Evolutionary conservation across 2,797 vertebrate species (phyloP).

Genomic region (Semaprochilodus insignis): DNA sequence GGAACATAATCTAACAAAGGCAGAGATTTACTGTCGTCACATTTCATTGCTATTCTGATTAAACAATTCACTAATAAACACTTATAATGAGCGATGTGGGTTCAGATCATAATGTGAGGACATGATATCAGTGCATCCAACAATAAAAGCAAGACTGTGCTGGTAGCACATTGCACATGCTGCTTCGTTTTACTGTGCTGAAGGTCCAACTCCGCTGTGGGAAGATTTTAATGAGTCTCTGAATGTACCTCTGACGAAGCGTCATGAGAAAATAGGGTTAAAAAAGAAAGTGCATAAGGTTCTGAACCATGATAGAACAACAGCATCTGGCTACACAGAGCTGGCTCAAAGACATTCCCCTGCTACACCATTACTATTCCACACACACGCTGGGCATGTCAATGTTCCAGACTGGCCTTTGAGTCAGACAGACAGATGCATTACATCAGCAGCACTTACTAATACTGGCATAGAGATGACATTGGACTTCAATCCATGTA

Average conservation of each 20-base stretch:
- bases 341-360: constrained; percentile 13
- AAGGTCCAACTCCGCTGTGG: neutral
- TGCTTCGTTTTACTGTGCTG: neutral
- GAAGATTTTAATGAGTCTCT: neutral
- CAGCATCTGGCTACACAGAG: neutral
- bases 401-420: constrained; percentile 51
- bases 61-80: neutral
- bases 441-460: constrained; percentile 54
- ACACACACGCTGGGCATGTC: constrained; percentile 42
- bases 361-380: constrained; percentile 50
- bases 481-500: constrained; percentile 26
- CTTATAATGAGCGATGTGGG: neutral
- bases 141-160: neutral
- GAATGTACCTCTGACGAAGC: neutral
- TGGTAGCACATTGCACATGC: neutral
- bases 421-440: constrained; percentile 54
- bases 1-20: neutral
- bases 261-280: neutral
- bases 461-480: constrained; percentile 45
- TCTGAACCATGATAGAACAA: neutral
- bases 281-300: neutral
- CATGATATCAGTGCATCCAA: neutral
- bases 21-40: neutral
- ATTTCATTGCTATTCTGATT: neutral
- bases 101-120: neutral